Evolutionary conservation across 2,797 vertebrate genomes (phyloP).

Genomic region (Pteropus rufus): DNA sequence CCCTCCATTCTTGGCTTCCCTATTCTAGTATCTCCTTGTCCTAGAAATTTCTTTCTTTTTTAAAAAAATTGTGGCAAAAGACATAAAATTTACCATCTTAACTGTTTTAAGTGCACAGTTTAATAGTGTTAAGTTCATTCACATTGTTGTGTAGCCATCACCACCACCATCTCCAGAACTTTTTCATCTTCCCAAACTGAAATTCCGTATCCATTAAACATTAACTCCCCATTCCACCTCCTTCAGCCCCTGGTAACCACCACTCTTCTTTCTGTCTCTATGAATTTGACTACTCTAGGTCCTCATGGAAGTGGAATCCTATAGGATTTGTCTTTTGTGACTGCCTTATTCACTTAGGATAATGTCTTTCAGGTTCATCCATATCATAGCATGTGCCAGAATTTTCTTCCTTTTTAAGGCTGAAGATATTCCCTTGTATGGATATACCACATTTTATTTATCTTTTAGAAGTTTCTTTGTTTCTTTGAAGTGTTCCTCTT

Average conservation of each 20-base stretch:
- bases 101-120: not conserved
- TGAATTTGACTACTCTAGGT: not conserved
- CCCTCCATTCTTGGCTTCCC: not conserved
- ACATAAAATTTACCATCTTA: not conserved
- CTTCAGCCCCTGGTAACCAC: not conserved
- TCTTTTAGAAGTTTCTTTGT: not conserved
- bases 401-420: not conserved
- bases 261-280: too few species aligned
- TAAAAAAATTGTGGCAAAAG: not conserved
- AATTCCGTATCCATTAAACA: not conserved
- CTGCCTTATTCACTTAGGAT: not conserved
- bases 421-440: not conserved
- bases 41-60: not conserved
- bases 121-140: too few species aligned
- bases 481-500: not conserved
- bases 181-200: not conserved
- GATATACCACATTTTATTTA: not conserved
- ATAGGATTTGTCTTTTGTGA: not conserved
- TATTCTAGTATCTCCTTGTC: not conserved
- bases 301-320: not conserved
- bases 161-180: not conserved
- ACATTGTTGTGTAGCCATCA: too few species aligned
- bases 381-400: not conserved
- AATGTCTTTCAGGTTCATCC: not conserved
- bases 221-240: accelerated